Percentiles rank a stretch among this genome's conserved stretches.
These are phyloP conservation scores for Prorops nasuta DNA, from an alignment of 1,140 invertebrate genomes.

Conservation along the genomic window DNA sequence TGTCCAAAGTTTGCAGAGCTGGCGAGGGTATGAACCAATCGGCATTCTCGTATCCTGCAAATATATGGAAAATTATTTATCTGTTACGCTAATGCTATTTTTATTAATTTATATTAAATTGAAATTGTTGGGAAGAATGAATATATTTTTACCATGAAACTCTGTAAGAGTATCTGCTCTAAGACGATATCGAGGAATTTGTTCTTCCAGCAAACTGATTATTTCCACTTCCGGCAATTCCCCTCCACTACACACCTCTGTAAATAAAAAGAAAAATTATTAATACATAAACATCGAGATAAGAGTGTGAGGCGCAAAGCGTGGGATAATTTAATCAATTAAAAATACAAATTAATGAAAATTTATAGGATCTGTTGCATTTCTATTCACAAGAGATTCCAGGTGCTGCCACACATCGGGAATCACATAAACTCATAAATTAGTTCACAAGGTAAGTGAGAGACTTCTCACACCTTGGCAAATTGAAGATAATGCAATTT, in stretches of 20 bases:
- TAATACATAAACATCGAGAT: too few species aligned
- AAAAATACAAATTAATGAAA: too few species aligned
- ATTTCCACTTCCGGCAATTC: slow-evolving; percentile 91
- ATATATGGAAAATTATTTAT: slow-evolving; percentile 15
- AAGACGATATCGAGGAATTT: slow-evolving; percentile 91
- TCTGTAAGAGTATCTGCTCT: slow-evolving; percentile 91
- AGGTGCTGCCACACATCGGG: neutral
- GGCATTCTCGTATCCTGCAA: slow-evolving; percentile 85
- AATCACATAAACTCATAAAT: too few species aligned
- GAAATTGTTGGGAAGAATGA: neutral
- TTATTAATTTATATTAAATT: slow-evolving; percentile 1
- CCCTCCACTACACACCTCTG: slow-evolving; percentile 84
- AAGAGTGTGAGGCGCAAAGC: too few species aligned
- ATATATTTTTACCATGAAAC: slow-evolving; percentile 73
- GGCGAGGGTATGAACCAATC: slow-evolving; percentile 93
- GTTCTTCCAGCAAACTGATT: slow-evolving; percentile 89
- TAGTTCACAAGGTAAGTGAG: too few species aligned
- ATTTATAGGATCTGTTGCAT: too few species aligned
- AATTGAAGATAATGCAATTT: neutral
- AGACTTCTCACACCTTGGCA: too few species aligned
- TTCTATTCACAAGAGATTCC: too few species aligned
- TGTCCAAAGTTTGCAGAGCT: slow-evolving; percentile 69
- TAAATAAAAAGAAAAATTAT: too few species aligned
- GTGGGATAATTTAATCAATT: too few species aligned
- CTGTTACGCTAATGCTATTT: neutral